Conservation (phyloP, 2,113 vertebrate genomes). For the Nannospalax galili region DNA sequence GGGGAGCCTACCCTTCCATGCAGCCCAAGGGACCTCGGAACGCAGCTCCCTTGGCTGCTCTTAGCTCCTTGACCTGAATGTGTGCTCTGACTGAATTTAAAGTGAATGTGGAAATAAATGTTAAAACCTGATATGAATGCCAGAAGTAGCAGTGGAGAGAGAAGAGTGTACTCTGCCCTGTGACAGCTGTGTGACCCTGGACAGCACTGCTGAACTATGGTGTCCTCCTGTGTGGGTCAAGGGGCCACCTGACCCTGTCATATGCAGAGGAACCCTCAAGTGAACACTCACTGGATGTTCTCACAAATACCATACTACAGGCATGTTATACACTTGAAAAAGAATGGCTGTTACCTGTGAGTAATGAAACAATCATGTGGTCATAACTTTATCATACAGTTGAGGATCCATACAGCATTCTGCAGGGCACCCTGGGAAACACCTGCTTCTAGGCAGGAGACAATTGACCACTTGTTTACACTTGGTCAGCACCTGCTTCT, state of each 20-base stretch:
- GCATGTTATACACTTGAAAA: not conserved
- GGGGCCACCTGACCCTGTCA: too few species aligned
- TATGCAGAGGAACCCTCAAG: not conserved
- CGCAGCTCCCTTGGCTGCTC: too few species aligned
- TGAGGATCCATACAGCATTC: not conserved
- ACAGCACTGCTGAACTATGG: not conserved
- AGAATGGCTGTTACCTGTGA: too few species aligned
- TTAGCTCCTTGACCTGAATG: not conserved
- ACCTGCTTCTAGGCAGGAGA: not conserved
- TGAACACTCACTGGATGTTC: not conserved
- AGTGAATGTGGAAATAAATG: not conserved
- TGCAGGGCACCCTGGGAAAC: not conserved
- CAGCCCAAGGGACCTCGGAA: not conserved
- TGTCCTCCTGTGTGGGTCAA: not conserved
- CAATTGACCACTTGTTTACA: not conserved
- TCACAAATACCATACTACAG: not conserved
- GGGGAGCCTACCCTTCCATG: too few species aligned
- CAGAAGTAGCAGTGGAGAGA: too few species aligned
- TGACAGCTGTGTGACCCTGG: too few species aligned
- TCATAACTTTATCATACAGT: not conserved
- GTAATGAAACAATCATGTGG: not conserved
- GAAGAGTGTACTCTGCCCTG: accelerated
- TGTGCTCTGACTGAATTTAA: not conserved
- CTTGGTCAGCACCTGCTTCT: not conserved
- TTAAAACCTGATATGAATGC: not conserved